These are phyloP conservation scores for Camptogramma bilineatum DNA, from an alignment of 2,888 invertebrate species.

Conservation along the genomic window DNA sequence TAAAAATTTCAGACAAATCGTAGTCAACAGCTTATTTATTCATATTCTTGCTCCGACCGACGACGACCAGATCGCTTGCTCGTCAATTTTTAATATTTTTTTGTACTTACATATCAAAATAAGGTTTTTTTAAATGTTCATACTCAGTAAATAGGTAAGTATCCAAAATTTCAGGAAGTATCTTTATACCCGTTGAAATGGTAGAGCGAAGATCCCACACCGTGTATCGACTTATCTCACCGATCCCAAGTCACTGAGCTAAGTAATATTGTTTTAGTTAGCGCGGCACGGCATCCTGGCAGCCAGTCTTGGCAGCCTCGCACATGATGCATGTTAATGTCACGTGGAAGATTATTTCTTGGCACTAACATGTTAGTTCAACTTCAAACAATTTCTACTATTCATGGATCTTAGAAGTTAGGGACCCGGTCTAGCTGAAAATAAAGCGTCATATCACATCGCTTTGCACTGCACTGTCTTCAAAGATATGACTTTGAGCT, in stretches of 20 bases:
- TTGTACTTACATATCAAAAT: too few relatives aligned
- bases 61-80: too few relatives aligned
- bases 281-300: constrained; percentile 65
- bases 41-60: too few relatives aligned
- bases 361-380: constrained; percentile 64
- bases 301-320: constrained; percentile 78
- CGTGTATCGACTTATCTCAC: constrained; percentile 13
- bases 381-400: constrained; percentile 56
- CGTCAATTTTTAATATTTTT: too few relatives aligned
- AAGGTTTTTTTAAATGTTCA: too few relatives aligned
- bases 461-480: not conserved
- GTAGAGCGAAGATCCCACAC: not conserved
- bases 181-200: not conserved
- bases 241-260: constrained; percentile 57
- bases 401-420: constrained; percentile 5
- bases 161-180: too few relatives aligned
- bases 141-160: too few relatives aligned
- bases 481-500: not conserved
- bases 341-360: constrained; percentile 82
- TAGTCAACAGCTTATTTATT: too few relatives aligned
- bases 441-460: not conserved
- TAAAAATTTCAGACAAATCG: too few relatives aligned
- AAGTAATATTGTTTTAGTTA: constrained; percentile 81
- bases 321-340: constrained; percentile 82
- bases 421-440: not conserved